Evolutionary conservation across 2,888 invertebrate species (phyloP), one percentile per base, ranked within the genome.

Genomic region (Tromatobia lineatoria): DNA sequence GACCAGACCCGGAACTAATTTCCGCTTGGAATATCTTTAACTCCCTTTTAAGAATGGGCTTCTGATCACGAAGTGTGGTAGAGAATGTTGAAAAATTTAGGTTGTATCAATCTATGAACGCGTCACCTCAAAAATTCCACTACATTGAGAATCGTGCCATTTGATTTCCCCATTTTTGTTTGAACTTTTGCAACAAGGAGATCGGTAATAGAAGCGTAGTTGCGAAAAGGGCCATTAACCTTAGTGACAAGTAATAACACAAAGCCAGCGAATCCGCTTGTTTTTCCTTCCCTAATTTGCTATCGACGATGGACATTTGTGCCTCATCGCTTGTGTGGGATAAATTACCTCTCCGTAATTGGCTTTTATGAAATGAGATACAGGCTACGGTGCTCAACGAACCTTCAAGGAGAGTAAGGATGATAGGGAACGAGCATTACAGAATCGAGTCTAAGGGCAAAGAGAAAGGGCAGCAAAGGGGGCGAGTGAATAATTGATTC

Each of bases 401-500:
- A 42, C 73, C 47, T 73, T 73, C 45, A 59, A 59, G 57, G 23
- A 45, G 42, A 34, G 20, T 18, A 64, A 38, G 57, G 59, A 25
- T 25, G 25, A 42, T 23, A 70, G 50, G 15, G 54, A 59, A 73
- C 45, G 23, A 42, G 34, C 20, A 25, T 73, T 25, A 57, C 8
- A 45, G 18, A 11, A 59, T 18, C 45, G 42, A 25, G 2, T 10
- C 25, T n/a, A 11, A 73, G 25, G 71, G 57, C 57, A 11, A 45
- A 15, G 38, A 11, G 13, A 10, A 50, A 67, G 61, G 61, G 38
- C n/a, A 7, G 61, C n/a, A 18, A 61, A 38, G 15, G 34, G 73
- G 45, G 52, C 29, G 8, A 29, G 45, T 18, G 61, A 61, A 61
- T 74, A 74, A 74, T 74, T 74, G 73, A 74, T 74, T 61, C 47